Base-by-base conservation (phyloP, 2,888 invertebrate species). In the Heterodera filipjevi region DNA sequence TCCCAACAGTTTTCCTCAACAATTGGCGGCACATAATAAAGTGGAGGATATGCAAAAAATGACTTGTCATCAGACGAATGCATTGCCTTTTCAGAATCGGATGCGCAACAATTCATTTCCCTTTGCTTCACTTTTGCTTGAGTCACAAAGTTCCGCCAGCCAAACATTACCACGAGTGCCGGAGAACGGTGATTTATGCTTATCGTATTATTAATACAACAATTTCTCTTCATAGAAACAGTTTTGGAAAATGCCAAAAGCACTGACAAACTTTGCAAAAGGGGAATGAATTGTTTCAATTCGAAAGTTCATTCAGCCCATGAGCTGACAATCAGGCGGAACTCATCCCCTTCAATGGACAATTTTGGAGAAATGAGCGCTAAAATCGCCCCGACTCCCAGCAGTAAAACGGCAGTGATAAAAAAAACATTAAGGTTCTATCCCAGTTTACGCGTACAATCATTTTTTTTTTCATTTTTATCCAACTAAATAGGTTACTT, bases 21-120 rank as follows among this genome's bases (percentile, higher is more conserved):
- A 82, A 32, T 49, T 76, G 30, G 81, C 80, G 30, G 66, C 78
- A 35, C 71, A 77, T 27, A 76, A 71, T n/a, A 66, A 46, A 76
- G 79, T 78, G 12, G 19, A n/a, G n/a, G n/a, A n/a, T n/a, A n/a
- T n/a, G n/a, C n/a, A n/a, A n/a, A n/a, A n/a, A n/a, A n/a, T n/a
- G n/a, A n/a, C n/a, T n/a, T n/a, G n/a, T n/a, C n/a, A n/a, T n/a
- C n/a, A n/a, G n/a, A n/a, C n/a, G n/a, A n/a, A n/a, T n/a, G n/a
- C n/a, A n/a, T 64, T 46, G 64, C 3, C 27, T n/a, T 3, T 80
- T 64, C 27, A 80, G 80, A 22, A 81, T 30, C 82, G 82, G 70
- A 73, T 83, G 35, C 77, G 82, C 33, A 80, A 82, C 75, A 82
- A 82, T 75, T 82, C 82, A 22, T 82, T 82, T 49, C 82, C 82